phyloP scores from a whole-genome alignment of 2,113 vertebrate genomes.

The Triplophysa tibetana region DNA sequence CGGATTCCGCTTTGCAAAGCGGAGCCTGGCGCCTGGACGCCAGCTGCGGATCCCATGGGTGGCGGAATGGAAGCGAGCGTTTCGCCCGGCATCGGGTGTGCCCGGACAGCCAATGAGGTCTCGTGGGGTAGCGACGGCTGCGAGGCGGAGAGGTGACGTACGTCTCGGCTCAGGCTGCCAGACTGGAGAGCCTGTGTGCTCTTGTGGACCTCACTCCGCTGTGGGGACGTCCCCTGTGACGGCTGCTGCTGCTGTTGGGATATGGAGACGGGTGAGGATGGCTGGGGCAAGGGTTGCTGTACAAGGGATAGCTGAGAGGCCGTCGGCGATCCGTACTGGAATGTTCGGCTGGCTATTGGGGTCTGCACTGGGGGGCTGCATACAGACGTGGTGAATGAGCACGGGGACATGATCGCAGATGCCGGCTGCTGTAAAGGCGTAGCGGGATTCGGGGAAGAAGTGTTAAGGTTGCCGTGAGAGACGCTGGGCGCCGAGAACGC shows the following conservation, averaged over 20 bases:
- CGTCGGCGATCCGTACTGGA: slow-evolving; percentile 89
- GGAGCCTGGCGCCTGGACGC: slow-evolving; percentile 69
- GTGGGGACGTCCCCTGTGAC: slow-evolving; percentile 75
- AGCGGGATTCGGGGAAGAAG: slow-evolving; percentile 80
- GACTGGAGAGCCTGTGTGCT: slow-evolving; percentile 90
- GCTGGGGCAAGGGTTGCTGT: slow-evolving; percentile 72
- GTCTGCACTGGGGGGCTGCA: slow-evolving; percentile 91
- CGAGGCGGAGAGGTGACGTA: slow-evolving; percentile 94
- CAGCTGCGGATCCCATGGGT: slow-evolving; percentile 65
- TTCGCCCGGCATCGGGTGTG: slow-evolving; percentile 87
- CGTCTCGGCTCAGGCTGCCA: slow-evolving; percentile 86
- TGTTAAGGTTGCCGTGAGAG: slow-evolving; percentile 83
- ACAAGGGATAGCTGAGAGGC: slow-evolving; percentile 91
- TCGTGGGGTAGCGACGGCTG: slow-evolving; percentile 97
- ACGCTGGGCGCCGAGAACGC: slow-evolving; percentile 77
- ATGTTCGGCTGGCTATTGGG: slow-evolving; percentile 87
- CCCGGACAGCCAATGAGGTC: slow-evolving; percentile 81
- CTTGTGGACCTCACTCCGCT: slow-evolving; percentile 86
- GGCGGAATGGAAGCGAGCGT: slow-evolving; percentile 86
- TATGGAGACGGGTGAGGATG: slow-evolving; percentile 64
- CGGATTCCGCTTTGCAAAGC: slow-evolving; percentile 75
- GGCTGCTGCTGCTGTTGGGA: slow-evolving; percentile 66
- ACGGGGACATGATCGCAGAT: slow-evolving; percentile 84
- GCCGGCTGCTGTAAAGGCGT: slow-evolving; percentile 80
- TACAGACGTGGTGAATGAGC: slow-evolving; percentile 86